phyloP scores from a whole-genome alignment of 2,113 vertebrate genomes.

The Pelvicachromis taeniatus region DNA sequence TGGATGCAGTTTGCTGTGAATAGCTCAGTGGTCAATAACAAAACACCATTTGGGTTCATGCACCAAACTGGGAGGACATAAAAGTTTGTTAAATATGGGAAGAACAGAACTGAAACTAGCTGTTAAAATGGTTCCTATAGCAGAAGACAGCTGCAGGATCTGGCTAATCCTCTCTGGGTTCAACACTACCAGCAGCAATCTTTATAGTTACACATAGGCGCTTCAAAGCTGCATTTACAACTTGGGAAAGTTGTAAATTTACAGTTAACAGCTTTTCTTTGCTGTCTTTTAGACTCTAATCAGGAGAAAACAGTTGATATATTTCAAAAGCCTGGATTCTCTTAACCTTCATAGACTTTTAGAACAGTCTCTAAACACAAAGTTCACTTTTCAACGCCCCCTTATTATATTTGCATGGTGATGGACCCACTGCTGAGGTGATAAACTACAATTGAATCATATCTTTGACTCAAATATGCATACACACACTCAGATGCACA shows the following conservation, averaged over 20 bases:
- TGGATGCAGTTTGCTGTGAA: not conserved
- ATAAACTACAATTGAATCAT: slow-evolving; percentile 13
- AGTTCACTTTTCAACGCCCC: not conserved
- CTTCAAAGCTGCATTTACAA: not conserved
- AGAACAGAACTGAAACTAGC: not conserved
- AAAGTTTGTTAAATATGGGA: not conserved
- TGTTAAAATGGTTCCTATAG: not conserved
- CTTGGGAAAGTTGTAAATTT: too few species aligned
- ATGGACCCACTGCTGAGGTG: not conserved
- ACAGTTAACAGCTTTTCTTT: not conserved
- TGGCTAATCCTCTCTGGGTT: not conserved
- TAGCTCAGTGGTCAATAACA: not conserved
- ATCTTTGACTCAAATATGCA: slow-evolving; percentile 32
- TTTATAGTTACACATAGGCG: not conserved
- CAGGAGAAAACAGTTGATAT: not conserved
- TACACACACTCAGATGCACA: slow-evolving; percentile 21
- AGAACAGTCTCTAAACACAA: not conserved
- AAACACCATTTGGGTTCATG: not conserved
- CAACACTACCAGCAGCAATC: not conserved
- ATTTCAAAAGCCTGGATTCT: not conserved
- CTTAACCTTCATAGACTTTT: not conserved
- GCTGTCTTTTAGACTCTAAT: not conserved
- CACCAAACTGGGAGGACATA: not conserved
- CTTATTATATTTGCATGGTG: not conserved
- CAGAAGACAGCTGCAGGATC: not conserved